Base-by-base conservation (phyloP, 1,140 invertebrate genomes). In the Plutomurus gul region DNA sequence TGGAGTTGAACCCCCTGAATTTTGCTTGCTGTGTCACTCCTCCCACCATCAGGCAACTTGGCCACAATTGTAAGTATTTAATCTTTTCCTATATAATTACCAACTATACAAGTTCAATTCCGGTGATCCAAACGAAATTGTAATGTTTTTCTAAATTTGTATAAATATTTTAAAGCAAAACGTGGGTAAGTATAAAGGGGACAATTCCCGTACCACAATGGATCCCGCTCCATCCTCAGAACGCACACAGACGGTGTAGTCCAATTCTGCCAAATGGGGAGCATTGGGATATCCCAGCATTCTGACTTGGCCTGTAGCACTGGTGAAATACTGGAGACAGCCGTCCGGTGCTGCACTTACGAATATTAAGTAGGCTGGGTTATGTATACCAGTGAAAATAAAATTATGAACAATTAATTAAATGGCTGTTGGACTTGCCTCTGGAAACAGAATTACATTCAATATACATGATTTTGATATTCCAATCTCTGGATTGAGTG, bases 211-310 rank as follows among this genome's bases (percentile, higher is more conserved):
- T 56, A 83, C 82, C 46, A 80, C 73, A 82, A 83, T 83, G 20
- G 78, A 76, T 1, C 82, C 80, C 5, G 82, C 71, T 4, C 81
- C 82, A 72, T 84, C 82, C 37, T 84, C 82, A 43, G 75, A 47
- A 30, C 82, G 11, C 8, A 84, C 77, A 72, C 82, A 84, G 11
- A 84, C 78, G 0, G 82, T 82, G 74, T 84, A 84, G 47, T 84
- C 82, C n/a, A 84, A 65, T 36, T 82, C 77, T 11, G 82, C 82
- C 7, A 84, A 76, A 79, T 84, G 82, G 16, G 82, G 81, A 5
- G 37, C 40, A 36, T 72, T 78, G 0, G 81, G 81, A 60, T 81
- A 82, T 1, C 76, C 81, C 3, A 84, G 25, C 73, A 84, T 84
- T 71, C 74, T 49, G n/a, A 81, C 81, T 75, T 80, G 65, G 1